Percentiles rank a stretch among this genome's conserved stretches.
These are phyloP conservation scores for Pseudachorutes palmiensis DNA, from an alignment of 1,140 invertebrate species.

Conservation along the genomic window DNA sequence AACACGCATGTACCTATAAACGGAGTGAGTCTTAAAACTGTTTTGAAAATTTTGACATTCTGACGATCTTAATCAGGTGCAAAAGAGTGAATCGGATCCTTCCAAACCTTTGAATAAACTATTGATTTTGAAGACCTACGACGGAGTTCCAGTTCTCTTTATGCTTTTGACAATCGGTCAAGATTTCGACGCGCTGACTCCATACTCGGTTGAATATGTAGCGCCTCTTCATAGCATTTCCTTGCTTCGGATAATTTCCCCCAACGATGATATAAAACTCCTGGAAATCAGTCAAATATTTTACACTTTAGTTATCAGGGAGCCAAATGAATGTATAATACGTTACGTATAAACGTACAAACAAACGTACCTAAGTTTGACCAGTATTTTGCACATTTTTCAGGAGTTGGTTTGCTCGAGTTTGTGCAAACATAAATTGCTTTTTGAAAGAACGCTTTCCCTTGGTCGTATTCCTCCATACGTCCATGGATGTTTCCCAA, in stretches of 20 bases:
- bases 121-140: no score
- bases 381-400: slow-evolving; percentile 56
- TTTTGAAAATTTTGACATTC: no score
- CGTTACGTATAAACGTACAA: not conserved
- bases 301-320: not conserved
- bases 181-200: slow-evolving; percentile 61
- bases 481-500: slow-evolving; percentile 83
- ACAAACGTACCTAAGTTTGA: slow-evolving; percentile 67
- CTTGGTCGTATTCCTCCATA: slow-evolving; percentile 60
- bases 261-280: slow-evolving; percentile 90
- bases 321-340: slow-evolving; percentile 3
- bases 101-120: no score
- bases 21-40: no score
- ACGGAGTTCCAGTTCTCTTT: no score
- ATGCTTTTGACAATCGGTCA: slow-evolving; percentile 39
- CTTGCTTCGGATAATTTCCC: slow-evolving; percentile 65
- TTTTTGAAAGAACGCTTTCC: slow-evolving; percentile 68
- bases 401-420: slow-evolving; percentile 52
- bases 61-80: no score
- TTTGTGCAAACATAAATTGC: slow-evolving; percentile 59
- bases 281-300: slow-evolving; percentile 49
- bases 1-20: no score
- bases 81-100: no score
- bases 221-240: slow-evolving; percentile 63
- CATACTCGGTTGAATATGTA: slow-evolving; percentile 60